Evolutionary conservation across 64 coral and sea anemone genomes (phyloP).

Genomic region (Anthopleura sola): DNA sequence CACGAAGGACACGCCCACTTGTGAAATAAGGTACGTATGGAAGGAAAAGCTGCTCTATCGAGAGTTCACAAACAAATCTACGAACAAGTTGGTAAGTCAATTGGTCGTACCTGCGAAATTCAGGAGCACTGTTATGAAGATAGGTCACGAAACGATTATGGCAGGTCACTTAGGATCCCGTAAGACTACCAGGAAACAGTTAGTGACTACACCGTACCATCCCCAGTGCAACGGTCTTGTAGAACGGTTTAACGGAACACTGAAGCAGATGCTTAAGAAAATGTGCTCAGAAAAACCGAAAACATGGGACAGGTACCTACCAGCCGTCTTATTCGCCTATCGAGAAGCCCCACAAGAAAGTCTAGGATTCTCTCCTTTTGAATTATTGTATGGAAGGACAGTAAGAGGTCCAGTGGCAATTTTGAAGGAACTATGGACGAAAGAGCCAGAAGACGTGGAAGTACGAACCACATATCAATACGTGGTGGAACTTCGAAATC

Average conservation of each 20-base stretch:
- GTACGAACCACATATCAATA: too few relatives aligned
- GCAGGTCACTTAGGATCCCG: conserved; percentile 42
- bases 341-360: too few relatives aligned
- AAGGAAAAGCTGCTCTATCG: conserved; percentile 1
- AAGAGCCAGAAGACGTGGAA: too few relatives aligned
- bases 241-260: too few relatives aligned
- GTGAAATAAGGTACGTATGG: conserved; percentile 10
- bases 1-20: conserved; percentile 3
- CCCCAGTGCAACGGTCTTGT: neutral
- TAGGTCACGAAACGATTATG: conserved; percentile 56
- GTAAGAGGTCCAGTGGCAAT: conserved; percentile 44
- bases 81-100: conserved; percentile 30
- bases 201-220: too few relatives aligned
- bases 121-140: conserved; percentile 28
- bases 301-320: too few relatives aligned
- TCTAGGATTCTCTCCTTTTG: conserved; percentile 33
- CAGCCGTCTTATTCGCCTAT: too few relatives aligned
- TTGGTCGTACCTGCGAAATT: conserved; percentile 43
- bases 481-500: too few relatives aligned
- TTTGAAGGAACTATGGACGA: conserved; percentile 49
- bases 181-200: conserved; percentile 57
- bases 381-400: conserved; percentile 28
- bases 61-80: neutral
- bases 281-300: too few relatives aligned
- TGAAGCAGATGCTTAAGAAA: too few relatives aligned